These are phyloP conservation scores for Eupithecia centaureata DNA, from an alignment of 2,888 invertebrate species.

Conservation along the genomic window DNA sequence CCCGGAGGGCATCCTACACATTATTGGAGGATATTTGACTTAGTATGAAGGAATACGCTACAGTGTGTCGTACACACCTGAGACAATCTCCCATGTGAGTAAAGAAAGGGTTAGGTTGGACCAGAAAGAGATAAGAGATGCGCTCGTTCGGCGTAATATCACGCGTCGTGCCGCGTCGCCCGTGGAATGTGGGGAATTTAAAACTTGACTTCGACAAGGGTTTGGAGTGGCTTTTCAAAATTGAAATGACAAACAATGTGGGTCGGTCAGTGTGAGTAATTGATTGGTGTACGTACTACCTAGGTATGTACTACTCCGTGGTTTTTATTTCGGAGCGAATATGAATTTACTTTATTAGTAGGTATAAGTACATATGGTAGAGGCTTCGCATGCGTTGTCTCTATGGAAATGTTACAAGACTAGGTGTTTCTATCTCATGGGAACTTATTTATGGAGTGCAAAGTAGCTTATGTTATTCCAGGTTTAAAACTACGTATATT, in stretches of 20 bases:
- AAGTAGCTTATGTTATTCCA: too few relatives aligned
- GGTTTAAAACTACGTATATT: too few relatives aligned
- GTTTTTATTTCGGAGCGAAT: not conserved
- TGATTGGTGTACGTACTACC: constrained; percentile 61
- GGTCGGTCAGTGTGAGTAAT: constrained; percentile 58
- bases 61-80: constrained; percentile 53
- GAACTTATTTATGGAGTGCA: too few relatives aligned
- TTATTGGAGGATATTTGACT: too few relatives aligned
- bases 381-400: too few relatives aligned
- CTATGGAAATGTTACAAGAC: too few relatives aligned
- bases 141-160: constrained; percentile 53
- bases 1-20: too few relatives aligned
- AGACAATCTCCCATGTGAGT: constrained; percentile 44
- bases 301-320: not conserved
- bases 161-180: too few relatives aligned
- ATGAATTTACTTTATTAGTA: too few relatives aligned
- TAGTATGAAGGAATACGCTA: constrained; percentile 49
- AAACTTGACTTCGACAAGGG: constrained; percentile 72
- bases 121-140: constrained; percentile 58
- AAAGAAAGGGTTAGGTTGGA: constrained; percentile 53
- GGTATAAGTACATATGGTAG: too few relatives aligned
- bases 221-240: constrained; percentile 73
- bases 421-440: too few relatives aligned
- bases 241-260: constrained; percentile 77
- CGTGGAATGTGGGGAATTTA: constrained; percentile 73